Base-by-base conservation (phyloP, 2,888 invertebrate species). In the Lycophotia porphyrea region DNA sequence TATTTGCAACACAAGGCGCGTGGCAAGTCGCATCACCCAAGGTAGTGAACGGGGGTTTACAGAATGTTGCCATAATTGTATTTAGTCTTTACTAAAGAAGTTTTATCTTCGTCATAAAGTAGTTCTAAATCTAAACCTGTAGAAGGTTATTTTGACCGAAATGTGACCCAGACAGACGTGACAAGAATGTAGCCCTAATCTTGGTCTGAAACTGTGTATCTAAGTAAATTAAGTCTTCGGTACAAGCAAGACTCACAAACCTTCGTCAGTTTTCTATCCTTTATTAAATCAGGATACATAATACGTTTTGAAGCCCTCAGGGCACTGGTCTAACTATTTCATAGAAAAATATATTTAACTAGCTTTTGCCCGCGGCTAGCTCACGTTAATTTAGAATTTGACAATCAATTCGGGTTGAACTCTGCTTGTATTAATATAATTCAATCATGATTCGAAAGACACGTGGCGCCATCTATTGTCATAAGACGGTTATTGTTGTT, bases 21-120 rank as follows among this genome's bases (percentile, higher is more conserved):
- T 11, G 11, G 13, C 13, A 27, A n/a, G 27, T 58, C 31, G 31
- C 18, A 8, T 31, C 31, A 31, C 31, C 9, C 18, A 31, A 21
- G 21, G 9, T 21, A 8, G 18, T 31, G 58, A 21, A 58, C 1
- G 21, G 8, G 9, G 2, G 9, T 24, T 31, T 36, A 36, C 9
- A 36, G 27, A 36, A 36, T 21, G 18, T 64, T 27, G 21, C 47
- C 18, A 39, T 49, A 42, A 42, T 27, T 78, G 68, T 42, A 78
- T 76, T 69, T 31, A 18, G 31, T 15, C 31, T 11, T 11, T 5
- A 15, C 21, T 31, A n/a, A 27, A 47, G 8, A 5, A 58, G 5
- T 49, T 76, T 49, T 76, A 78, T 68, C 47, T 68, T 27, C 24
- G 47, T 18, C 39, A 42, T 78, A 66, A 67, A 77, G n/a, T 49